phyloP scores from a whole-genome alignment of 92 coral and sea anemone species.

The Phymanthus crucifer region DNA sequence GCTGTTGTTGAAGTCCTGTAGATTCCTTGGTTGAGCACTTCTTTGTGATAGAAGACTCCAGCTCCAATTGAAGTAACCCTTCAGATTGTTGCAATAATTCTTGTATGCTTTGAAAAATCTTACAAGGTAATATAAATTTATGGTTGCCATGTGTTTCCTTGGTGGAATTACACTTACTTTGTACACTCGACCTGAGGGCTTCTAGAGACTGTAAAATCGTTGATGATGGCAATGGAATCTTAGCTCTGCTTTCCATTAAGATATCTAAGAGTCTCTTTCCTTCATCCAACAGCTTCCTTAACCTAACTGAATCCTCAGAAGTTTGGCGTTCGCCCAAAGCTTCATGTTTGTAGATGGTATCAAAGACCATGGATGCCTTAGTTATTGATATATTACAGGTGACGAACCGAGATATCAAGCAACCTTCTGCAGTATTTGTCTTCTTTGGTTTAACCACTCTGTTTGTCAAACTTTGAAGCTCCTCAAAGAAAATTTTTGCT shows the following conservation, averaged over 20 bases:
- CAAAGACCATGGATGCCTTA: constrained; percentile 35
- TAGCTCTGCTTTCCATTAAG: constrained; percentile 13
- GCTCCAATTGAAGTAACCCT: constrained; percentile 20
- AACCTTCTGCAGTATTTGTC: constrained; percentile 26
- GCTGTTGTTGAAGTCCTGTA: constrained; percentile 41
- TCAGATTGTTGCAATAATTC: constrained; percentile 21
- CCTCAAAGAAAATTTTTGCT: constrained; percentile 48
- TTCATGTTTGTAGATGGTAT: constrained; percentile 12
- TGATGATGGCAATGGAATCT: constrained; percentile 10
- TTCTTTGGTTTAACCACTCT: constrained; percentile 13
- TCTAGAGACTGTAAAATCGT: constrained; percentile 37
- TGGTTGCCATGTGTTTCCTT: neutral
- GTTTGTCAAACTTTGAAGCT: constrained; percentile 40
- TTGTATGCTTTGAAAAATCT: constrained; percentile 32
- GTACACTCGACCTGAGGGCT: constrained; percentile 40
- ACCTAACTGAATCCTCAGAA: constrained; percentile 1
- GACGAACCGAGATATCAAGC: constrained; percentile 32
- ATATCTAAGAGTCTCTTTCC: constrained; percentile 19
- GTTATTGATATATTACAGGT: constrained; percentile 31
- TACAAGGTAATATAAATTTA: constrained; percentile 17
- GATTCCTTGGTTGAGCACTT: neutral
- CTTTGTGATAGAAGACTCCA: neutral
- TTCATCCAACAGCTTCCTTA: constrained; percentile 43
- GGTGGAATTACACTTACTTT: constrained; percentile 22
- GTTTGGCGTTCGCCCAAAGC: constrained; percentile 9